These are phyloP conservation scores for Pipistrellus pygmaeus DNA, from an alignment of 2,797 vertebrate species.

Conservation along the genomic window DNA sequence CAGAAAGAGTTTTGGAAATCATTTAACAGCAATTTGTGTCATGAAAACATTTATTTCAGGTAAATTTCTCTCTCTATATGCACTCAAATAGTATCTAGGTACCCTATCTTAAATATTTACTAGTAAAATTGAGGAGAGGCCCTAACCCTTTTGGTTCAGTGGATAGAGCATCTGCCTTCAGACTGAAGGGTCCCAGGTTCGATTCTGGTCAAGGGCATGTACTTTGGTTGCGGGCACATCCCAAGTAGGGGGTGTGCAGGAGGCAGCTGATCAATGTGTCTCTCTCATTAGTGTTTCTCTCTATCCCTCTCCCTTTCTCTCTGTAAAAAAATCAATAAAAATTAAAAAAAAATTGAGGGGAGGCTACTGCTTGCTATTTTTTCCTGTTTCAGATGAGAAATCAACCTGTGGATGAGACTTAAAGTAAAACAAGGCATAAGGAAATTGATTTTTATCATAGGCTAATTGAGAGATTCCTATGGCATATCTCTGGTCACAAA, in stretches of 20 bases:
- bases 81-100: not conserved
- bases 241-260: too few relatives aligned
- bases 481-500: not conserved
- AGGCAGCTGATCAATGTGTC: too few relatives aligned
- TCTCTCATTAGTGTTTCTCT: too few relatives aligned
- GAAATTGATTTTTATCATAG: not conserved
- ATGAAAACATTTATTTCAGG: conserved; percentile 10
- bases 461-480: not conserved
- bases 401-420: not conserved
- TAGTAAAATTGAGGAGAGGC: not conserved
- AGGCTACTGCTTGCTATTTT: not conserved
- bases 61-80: not conserved
- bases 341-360: not conserved
- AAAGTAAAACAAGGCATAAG: not conserved
- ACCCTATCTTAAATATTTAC: not conserved
- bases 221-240: too few relatives aligned
- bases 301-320: too few relatives aligned
- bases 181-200: too few relatives aligned
- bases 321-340: too few relatives aligned
- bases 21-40: not conserved
- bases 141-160: too few relatives aligned
- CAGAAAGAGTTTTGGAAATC: conserved; percentile 15
- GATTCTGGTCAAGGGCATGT: too few relatives aligned
- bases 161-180: too few relatives aligned
- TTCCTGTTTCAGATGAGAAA: conserved; percentile 26